A percentile compares a stretch with the other conserved stretches of the same genome.
These are phyloP conservation scores for Amphiprion ocellaris DNA, from an alignment of 2,113 vertebrate species.

Conservation along the genomic window DNA sequence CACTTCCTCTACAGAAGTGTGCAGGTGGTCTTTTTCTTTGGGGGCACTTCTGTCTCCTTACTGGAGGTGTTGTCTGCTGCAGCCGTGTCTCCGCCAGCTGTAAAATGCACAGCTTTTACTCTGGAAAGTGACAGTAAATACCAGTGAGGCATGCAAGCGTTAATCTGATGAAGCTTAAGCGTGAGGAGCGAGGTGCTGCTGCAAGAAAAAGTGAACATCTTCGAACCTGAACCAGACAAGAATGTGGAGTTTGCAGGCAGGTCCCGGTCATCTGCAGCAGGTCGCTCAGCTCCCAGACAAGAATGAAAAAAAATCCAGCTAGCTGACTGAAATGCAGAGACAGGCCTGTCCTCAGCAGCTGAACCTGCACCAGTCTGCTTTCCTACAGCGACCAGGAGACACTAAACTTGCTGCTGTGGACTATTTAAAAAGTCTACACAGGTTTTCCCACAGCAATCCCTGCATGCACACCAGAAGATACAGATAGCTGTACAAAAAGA, in stretches of 20 bases:
- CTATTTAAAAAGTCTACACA: too few relatives aligned
- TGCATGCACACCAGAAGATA: background rate
- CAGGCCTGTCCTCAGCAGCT: too few relatives aligned
- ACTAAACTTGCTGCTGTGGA: too few relatives aligned
- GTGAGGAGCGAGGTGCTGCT: too few relatives aligned
- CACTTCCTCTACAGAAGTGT: conserved; percentile 33
- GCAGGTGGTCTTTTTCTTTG: conserved; percentile 22
- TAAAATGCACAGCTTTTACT: conserved; percentile 52
- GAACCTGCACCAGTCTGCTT: too few relatives aligned
- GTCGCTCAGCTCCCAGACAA: too few relatives aligned
- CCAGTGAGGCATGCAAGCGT: conserved; percentile 4
- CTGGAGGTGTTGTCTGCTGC: background rate
- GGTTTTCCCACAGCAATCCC: too few relatives aligned
- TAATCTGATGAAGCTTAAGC: background rate
- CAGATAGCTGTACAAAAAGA: background rate
- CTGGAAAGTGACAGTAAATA: conserved; percentile 48
- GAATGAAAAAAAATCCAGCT: too few relatives aligned
- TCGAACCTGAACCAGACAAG: background rate
- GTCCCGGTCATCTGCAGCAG: too few relatives aligned
- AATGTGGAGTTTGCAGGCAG: background rate
- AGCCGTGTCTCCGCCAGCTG: conserved; percentile 8
- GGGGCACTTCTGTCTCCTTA: background rate
- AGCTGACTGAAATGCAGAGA: too few relatives aligned
- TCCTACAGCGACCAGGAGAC: too few relatives aligned
- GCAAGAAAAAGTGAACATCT: background rate